A percentile compares a stretch with the other conserved stretches of the same genome.
These are phyloP conservation scores for Scaptomyza flava DNA, from an alignment of 2,888 invertebrate genomes.

Conservation along the genomic window DNA sequence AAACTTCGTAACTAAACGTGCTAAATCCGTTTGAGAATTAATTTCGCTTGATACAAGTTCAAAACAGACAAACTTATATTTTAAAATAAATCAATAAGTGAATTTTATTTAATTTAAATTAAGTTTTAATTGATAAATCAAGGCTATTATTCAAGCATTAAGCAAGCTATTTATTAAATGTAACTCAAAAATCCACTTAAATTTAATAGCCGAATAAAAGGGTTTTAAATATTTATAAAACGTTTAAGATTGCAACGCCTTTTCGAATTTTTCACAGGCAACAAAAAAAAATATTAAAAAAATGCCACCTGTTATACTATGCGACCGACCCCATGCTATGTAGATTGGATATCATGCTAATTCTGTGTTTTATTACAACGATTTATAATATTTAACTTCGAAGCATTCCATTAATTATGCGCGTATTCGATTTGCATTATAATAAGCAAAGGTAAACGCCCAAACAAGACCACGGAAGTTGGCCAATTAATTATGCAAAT, in stretches of 20 bases:
- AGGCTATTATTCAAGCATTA: conserved; percentile 26
- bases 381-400: conserved; percentile 64
- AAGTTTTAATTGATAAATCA: not conserved
- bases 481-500: conserved; percentile 75
- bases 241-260: conserved; percentile 25
- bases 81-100: too few relatives aligned
- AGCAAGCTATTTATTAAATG: conserved; percentile 10
- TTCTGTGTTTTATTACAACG: conserved; percentile 66
- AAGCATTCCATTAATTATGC: conserved; percentile 57
- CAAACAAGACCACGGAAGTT: conserved; percentile 35
- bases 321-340: conserved; percentile 11
- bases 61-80: too few relatives aligned
- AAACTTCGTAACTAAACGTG: too few relatives aligned
- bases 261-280: not conserved
- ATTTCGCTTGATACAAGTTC: too few relatives aligned
- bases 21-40: too few relatives aligned
- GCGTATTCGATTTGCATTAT: conserved; percentile 74
- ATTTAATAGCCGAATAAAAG: conserved; percentile 43
- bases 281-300: not conserved
- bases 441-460: conserved; percentile 56
- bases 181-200: conserved; percentile 15
- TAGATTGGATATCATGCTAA: conserved; percentile 46
- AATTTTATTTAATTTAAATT: too few relatives aligned
- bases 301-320: conserved; percentile 55
- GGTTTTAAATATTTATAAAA: conserved; percentile 49